Conservation (phyloP, 2,797 vertebrate genomes). For the Trachurus trachurus region DNA sequence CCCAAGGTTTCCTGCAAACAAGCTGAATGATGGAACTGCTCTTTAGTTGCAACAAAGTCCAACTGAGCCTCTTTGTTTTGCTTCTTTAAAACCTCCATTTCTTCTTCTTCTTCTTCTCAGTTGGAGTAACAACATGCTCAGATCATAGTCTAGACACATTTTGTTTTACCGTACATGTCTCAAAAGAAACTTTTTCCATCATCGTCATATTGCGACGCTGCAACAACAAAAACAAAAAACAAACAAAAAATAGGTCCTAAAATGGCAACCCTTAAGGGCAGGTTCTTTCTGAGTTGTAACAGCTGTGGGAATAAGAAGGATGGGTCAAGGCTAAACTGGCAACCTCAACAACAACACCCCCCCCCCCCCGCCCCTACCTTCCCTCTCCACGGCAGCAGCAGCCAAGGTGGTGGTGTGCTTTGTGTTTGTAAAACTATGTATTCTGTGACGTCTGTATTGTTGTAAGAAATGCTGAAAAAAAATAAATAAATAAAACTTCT, state of each 20-base stretch:
- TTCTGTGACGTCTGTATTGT: constrained; percentile 90
- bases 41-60: constrained; percentile 56
- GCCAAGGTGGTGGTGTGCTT: constrained; percentile 86
- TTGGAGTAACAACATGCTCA: constrained; percentile 53
- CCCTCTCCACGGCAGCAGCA: constrained; percentile 71
- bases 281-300: constrained; percentile 62
- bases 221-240: background rate
- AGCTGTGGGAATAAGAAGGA: constrained; percentile 48
- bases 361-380: background rate
- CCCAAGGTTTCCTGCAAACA: constrained; percentile 55
- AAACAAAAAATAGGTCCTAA: constrained; percentile 42
- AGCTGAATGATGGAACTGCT: constrained; percentile 53
- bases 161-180: constrained; percentile 60
- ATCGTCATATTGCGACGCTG: constrained; percentile 69
- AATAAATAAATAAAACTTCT: constrained; percentile 79
- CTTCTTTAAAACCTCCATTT: constrained; percentile 29
- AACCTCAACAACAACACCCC: constrained; percentile 53
- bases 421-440: constrained; percentile 92
- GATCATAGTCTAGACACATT: constrained; percentile 61
- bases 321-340: constrained; percentile 60
- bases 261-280: constrained; percentile 59
- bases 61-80: constrained; percentile 51
- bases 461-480: constrained; percentile 85
- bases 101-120: constrained; percentile 52
- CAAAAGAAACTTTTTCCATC: constrained; percentile 49